phyloP scores from a whole-genome alignment of 2,888 invertebrate genomes.

The Netelia inedita region DNA sequence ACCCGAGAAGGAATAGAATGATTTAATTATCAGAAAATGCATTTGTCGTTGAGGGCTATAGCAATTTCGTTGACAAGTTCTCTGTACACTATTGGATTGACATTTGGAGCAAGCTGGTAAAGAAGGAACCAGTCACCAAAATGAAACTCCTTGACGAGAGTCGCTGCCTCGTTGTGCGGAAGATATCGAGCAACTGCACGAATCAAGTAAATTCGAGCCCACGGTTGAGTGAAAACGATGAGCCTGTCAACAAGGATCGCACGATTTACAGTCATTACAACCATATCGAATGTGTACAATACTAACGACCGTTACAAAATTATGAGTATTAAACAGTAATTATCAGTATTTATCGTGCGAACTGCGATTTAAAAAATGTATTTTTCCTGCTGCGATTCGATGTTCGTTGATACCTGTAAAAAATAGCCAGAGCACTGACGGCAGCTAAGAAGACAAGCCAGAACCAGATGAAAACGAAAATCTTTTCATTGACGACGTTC shows the following conservation, averaged over 20 bases:
- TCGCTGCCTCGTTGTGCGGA: constrained; percentile 85
- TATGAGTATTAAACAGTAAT: too few species aligned
- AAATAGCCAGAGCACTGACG: constrained; percentile 88
- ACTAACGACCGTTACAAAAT: too few species aligned
- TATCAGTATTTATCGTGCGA: too few species aligned
- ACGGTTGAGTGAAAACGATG: constrained; percentile 86
- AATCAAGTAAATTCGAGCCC: constrained; percentile 88
- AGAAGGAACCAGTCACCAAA: constrained; percentile 93
- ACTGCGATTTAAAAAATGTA: too few species aligned
- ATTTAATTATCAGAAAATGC: constrained; percentile 37
- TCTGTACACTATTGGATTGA: constrained; percentile 89
- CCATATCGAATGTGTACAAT: neutral
- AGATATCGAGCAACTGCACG: constrained; percentile 88
- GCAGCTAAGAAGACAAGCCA: constrained; percentile 90
- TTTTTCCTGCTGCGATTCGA: neutral
- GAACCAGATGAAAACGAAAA: constrained; percentile 91
- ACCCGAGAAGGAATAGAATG: constrained; percentile 4
- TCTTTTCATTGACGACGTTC: constrained; percentile 93
- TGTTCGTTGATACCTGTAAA: constrained; percentile 86
- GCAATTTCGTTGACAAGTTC: constrained; percentile 88
- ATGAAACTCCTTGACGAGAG: constrained; percentile 86
- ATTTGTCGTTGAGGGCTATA: constrained; percentile 57
- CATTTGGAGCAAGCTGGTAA: constrained; percentile 91
- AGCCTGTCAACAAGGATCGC: constrained; percentile 72
- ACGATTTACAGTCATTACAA: neutral